Evolutionary conservation across 64 coral and sea anemone species (phyloP).

Genomic region (Montipora sp.): DNA sequence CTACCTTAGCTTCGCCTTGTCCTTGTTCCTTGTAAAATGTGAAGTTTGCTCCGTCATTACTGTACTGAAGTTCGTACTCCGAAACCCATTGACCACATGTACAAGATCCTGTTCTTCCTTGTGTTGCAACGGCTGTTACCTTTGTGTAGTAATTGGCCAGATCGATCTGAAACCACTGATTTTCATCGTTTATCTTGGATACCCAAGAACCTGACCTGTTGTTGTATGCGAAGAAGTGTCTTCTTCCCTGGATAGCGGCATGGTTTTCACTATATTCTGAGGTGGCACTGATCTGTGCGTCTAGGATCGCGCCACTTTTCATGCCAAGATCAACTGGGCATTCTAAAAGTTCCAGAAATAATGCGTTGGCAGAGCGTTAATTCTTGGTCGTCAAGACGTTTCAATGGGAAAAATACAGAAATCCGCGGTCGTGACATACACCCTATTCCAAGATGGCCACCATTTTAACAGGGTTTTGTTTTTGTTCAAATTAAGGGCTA

Average conservation of each 20-base stretch:
- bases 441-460: too few species aligned
- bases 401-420: too few species aligned
- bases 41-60: not conserved
- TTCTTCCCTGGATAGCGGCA: slow-evolving; percentile 32
- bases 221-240: slow-evolving; percentile 11
- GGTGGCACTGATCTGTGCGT: slow-evolving; percentile 58
- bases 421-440: too few species aligned
- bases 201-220: slow-evolving; percentile 8
- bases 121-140: not conserved
- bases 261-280: slow-evolving; percentile 15
- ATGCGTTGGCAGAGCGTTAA: not conserved
- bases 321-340: slow-evolving; percentile 35
- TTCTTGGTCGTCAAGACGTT: too few species aligned
- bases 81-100: slow-evolving; percentile 8
- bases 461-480: too few species aligned
- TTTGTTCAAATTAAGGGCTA: too few species aligned
- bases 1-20: slow-evolving; percentile 5
- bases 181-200: slow-evolving; percentile 1
- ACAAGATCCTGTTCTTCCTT: not conserved
- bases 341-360: not conserved
- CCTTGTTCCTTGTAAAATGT: not conserved
- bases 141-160: slow-evolving; percentile 18
- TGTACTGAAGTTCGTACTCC: slow-evolving; percentile 24
- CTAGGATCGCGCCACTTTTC: slow-evolving; percentile 21
- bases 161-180: slow-evolving; percentile 67